A percentile compares a stretch with the other conserved stretches of the same genome.
These are phyloP conservation scores for Teleogryllus oceanicus DNA, from an alignment of 2,888 invertebrate species.

Conservation along the genomic window DNA sequence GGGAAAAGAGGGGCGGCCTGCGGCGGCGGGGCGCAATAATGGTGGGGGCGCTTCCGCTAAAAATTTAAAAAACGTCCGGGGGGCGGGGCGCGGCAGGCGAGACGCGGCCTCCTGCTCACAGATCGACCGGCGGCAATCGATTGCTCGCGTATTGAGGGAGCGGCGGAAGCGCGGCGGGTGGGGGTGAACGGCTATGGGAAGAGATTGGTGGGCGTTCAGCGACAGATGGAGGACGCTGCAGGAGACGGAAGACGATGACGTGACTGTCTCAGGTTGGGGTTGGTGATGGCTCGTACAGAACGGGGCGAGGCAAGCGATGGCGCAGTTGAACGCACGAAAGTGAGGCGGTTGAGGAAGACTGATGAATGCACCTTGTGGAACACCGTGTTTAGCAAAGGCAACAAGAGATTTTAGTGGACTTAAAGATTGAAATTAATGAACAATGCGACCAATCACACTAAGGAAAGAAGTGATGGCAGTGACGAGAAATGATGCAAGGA, in stretches of 20 bases:
- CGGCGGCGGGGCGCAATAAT: no score
- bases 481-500: no score
- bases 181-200: no score
- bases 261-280: not conserved
- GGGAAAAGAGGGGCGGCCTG: not conserved
- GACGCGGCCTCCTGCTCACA: not conserved
- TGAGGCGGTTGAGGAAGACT: no score
- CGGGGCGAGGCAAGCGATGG: not conserved
- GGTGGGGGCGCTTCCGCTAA: not conserved
- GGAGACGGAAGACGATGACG: not conserved
- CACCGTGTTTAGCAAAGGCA: no score
- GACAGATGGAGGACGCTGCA: not conserved
- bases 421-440: no score
- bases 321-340: no score
- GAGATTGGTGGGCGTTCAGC: not conserved
- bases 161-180: no score
- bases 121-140: constrained; percentile 1
- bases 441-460: no score
- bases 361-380: no score
- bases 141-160: not conserved
- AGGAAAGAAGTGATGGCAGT: no score
- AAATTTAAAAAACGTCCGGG: not conserved
- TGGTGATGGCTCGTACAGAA: not conserved
- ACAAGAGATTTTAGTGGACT: no score
- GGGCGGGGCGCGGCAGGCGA: not conserved